Evolutionary conservation across 2,888 invertebrate species (phyloP).

Genomic region (Melitaea athalia): DNA sequence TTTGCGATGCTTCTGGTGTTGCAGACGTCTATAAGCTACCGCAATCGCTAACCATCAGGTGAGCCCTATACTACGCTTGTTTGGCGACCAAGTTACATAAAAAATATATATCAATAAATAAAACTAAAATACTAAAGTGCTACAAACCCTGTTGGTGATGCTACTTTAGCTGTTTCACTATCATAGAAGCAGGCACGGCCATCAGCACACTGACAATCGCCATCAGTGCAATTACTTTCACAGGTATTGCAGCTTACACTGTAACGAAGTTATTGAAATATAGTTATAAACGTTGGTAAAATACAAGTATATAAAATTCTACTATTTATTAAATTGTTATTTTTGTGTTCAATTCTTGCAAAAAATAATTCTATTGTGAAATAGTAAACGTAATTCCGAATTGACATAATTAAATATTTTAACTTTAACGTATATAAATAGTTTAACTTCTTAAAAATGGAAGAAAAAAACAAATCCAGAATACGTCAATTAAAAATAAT

Average conservation of each 20-base stretch:
- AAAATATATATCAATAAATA: no score
- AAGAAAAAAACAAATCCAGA: not conserved
- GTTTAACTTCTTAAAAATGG: no score
- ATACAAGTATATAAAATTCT: not conserved
- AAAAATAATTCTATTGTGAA: no score
- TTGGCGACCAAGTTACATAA: no score
- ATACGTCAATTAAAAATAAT: not conserved
- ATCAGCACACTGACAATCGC: slow-evolving; percentile 49
- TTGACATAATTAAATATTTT: no score
- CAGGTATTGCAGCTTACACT: slow-evolving; percentile 56
- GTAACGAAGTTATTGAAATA: slow-evolving; percentile 38
- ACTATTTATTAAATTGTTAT: not conserved
- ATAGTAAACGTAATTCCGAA: no score
- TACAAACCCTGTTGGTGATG: slow-evolving; percentile 49
- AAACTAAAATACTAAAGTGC: no score
- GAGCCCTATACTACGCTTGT: no score
- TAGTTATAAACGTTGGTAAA: not conserved
- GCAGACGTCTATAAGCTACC: no score
- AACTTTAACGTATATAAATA: no score
- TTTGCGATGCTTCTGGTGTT: no score
- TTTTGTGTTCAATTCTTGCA: not conserved
- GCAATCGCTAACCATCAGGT: no score
- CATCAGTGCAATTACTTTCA: slow-evolving; percentile 46
- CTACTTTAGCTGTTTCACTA: slow-evolving; percentile 42
- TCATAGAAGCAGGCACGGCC: slow-evolving; percentile 35